A percentile compares a stretch with the other conserved stretches of the same genome.
These are phyloP conservation scores for Trachemys scripta DNA, from an alignment of 2,113 vertebrate genomes.

Conservation along the genomic window DNA sequence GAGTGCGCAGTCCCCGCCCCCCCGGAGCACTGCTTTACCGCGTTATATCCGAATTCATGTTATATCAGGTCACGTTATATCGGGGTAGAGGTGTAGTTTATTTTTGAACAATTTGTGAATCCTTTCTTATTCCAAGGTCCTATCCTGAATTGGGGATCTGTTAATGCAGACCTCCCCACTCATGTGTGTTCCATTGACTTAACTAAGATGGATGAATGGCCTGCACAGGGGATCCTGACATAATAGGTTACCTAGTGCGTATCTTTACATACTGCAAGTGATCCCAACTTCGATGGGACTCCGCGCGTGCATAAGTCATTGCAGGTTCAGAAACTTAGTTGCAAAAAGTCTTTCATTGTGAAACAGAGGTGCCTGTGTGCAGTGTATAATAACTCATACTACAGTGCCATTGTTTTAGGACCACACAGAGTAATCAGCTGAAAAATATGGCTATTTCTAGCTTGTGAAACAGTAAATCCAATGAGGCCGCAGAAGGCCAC, in stretches of 20 bases:
- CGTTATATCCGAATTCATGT: too few relatives aligned
- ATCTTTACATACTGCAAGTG: neutral
- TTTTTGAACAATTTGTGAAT: neutral
- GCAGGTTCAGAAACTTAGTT: neutral
- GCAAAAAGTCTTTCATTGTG: neutral
- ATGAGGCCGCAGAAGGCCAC: neutral
- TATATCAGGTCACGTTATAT: too few relatives aligned
- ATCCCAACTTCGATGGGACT: neutral
- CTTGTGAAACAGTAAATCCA: neutral
- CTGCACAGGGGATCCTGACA: neutral
- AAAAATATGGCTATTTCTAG: neutral
- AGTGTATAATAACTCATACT: neutral
- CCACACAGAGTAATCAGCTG: neutral
- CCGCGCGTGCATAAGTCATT: neutral
- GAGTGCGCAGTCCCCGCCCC: too few relatives aligned
- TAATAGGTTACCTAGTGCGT: neutral
- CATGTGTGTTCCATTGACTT: neutral
- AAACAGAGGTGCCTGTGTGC: neutral
- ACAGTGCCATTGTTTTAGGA: neutral
- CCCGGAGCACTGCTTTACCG: too few relatives aligned
- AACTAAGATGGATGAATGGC: neutral
- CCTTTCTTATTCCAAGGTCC: neutral
- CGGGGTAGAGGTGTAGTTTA: neutral
- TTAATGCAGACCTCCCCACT: neutral
- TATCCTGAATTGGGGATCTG: neutral